Evolutionary conservation across 1,140 invertebrate species (phyloP).

Genomic region (Akabosia matsudoensis): DNA sequence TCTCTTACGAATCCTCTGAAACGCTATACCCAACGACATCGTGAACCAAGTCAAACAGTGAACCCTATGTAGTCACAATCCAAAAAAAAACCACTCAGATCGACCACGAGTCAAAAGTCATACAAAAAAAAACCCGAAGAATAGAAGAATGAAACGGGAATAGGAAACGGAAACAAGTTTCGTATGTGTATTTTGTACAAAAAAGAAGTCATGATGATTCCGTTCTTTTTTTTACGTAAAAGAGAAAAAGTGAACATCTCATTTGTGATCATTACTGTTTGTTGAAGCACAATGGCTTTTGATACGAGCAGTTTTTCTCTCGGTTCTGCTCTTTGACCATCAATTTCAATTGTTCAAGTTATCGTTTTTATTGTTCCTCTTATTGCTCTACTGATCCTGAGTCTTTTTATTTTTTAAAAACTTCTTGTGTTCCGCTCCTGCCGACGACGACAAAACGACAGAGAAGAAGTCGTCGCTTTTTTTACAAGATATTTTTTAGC

Average conservation of each 20-base stretch:
- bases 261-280: conserved; percentile 16
- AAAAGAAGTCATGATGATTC: background rate
- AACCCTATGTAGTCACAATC: background rate
- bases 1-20: too few species aligned
- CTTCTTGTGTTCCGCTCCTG: background rate
- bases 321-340: conserved; percentile 4
- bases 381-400: background rate
- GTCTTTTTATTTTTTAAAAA: background rate
- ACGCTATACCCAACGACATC: too few species aligned
- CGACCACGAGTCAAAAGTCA: background rate
- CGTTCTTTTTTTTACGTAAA: background rate
- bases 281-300: background rate
- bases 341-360: background rate
- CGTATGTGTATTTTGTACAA: background rate
- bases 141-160: background rate
- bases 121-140: background rate
- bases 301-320: background rate
- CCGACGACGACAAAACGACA: background rate
- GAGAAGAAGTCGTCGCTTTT: background rate
- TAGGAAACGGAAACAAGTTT: conserved; percentile 18
- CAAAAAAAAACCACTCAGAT: background rate
- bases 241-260: background rate
- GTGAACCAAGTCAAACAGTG: too few species aligned
- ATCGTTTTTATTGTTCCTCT: background rate
- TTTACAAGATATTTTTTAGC: background rate